Evolutionary conservation across 2,113 vertebrate species (phyloP).

Genomic region (Callipepla squamata): DNA sequence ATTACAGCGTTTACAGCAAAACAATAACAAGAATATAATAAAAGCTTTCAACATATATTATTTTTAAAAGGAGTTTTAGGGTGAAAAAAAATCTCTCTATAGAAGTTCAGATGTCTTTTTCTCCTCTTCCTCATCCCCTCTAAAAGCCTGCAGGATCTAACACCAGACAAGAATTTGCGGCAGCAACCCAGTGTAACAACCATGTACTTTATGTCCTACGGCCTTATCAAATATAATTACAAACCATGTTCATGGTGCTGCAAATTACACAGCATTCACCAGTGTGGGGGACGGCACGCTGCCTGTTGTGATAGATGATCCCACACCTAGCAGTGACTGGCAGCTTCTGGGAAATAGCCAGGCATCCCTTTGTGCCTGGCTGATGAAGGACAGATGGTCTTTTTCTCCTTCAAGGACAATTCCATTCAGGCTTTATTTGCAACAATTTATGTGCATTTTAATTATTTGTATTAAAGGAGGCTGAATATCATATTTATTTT

Average conservation of each 20-base stretch:
- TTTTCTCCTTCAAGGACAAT: slow-evolving; percentile 32
- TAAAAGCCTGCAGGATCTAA: not conserved
- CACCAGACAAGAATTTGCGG: not conserved
- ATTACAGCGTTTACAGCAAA: not conserved
- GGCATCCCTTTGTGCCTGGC: not conserved
- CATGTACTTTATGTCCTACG: not conserved
- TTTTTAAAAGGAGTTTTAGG: not conserved
- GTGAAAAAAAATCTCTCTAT: not conserved
- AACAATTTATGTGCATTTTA: not conserved
- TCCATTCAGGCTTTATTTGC: slow-evolving; percentile 7
- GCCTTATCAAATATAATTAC: slow-evolving; percentile 9
- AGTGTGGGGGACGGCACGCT: not conserved
- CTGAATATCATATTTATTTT: not conserved
- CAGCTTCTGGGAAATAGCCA: not conserved
- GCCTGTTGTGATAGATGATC: not conserved
- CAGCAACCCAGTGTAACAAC: slow-evolving; percentile 2
- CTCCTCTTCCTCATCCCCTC: not conserved
- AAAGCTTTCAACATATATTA: not conserved
- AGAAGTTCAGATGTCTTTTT: not conserved
- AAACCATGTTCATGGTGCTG: not conserved
- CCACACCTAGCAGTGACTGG: slow-evolving; percentile 21
- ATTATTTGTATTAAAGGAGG: slow-evolving; percentile 24
- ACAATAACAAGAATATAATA: not conserved
- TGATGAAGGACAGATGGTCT: slow-evolving; percentile 26
- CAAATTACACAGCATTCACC: slow-evolving; percentile 7